Percentiles rank a stretch among this genome's conserved stretches.
Evolutionary conservation across 1,140 invertebrate genomes (phyloP).

Genomic region (Ostrea edulis): DNA sequence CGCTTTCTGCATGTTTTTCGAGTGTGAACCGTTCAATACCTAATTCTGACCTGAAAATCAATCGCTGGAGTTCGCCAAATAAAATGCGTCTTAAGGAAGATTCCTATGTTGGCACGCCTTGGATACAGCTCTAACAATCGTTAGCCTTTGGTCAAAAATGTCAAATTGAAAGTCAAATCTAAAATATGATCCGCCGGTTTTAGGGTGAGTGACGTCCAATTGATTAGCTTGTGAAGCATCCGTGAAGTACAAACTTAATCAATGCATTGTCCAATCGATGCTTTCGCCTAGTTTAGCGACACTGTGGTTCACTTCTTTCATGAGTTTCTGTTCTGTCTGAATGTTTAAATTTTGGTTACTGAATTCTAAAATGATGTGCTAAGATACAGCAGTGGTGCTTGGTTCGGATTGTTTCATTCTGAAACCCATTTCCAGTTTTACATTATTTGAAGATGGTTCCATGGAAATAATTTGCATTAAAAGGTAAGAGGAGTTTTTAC

Average conservation of each 20-base stretch:
- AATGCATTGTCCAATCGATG: slow-evolving; percentile 31
- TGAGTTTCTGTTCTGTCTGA: not conserved
- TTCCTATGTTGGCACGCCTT: not conserved
- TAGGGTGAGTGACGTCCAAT: slow-evolving; percentile 24
- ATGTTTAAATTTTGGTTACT: not conserved
- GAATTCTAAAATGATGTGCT: not conserved
- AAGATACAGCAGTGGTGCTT: not conserved
- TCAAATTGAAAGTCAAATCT: slow-evolving; percentile 24
- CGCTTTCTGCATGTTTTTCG: not conserved
- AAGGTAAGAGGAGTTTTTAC: not conserved
- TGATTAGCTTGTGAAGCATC: slow-evolving; percentile 34
- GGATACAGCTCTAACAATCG: not conserved
- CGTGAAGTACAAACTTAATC: slow-evolving; percentile 38
- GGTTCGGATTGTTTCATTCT: not conserved
- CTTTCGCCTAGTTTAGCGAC: slow-evolving; percentile 26
- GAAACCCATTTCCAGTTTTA: not conserved
- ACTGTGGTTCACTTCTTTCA: not conserved
- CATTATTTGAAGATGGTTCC: not conserved
- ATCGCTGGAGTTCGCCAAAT: not conserved
- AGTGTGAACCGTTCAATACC: not conserved
- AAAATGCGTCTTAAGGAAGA: not conserved
- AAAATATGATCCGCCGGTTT: not conserved
- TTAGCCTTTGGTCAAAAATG: slow-evolving; percentile 5
- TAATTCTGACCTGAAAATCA: slow-evolving; percentile 21
- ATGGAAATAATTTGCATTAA: not conserved